Conservation (phyloP, 2,888 invertebrate genomes). For the Silvanus unidentatus region DNA sequence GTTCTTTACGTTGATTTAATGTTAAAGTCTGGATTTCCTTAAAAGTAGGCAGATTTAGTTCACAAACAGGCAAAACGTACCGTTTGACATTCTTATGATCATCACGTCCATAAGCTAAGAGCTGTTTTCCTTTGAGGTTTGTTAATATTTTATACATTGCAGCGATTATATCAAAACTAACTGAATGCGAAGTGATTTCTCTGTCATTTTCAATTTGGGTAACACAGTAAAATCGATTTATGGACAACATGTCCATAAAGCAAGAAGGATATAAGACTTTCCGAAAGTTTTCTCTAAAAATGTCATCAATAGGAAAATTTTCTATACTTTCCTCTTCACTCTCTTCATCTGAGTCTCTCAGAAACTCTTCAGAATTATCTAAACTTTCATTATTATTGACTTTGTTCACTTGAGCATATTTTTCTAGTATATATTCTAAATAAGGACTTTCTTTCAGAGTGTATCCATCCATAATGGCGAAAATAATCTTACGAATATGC, state of each 20-base stretch:
- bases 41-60: constrained; percentile 37
- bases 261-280: constrained; percentile 57
- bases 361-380: constrained; percentile 9
- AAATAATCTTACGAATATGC: constrained; percentile 53
- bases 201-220: constrained; percentile 68
- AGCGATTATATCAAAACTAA: constrained; percentile 57
- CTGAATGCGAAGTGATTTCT: constrained; percentile 54
- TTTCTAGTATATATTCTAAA: constrained; percentile 51
- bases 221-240: constrained; percentile 58
- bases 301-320: constrained; percentile 33
- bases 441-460: constrained; percentile 54
- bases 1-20: constrained; percentile 30
- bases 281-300: constrained; percentile 61
- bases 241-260: constrained; percentile 64
- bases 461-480: constrained; percentile 61
- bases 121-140: constrained; percentile 11
- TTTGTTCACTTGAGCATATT: no score
- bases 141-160: constrained; percentile 50
- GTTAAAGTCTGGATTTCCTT: constrained; percentile 35
- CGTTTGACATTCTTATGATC: constrained; percentile 23
- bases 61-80: constrained; percentile 17
- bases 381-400: no score
- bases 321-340: constrained; percentile 11
- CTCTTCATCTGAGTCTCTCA: background rate
- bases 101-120: constrained; percentile 34